Conservation (phyloP, 23 tunicate genomes). For the Ciona savignyi region DNA sequence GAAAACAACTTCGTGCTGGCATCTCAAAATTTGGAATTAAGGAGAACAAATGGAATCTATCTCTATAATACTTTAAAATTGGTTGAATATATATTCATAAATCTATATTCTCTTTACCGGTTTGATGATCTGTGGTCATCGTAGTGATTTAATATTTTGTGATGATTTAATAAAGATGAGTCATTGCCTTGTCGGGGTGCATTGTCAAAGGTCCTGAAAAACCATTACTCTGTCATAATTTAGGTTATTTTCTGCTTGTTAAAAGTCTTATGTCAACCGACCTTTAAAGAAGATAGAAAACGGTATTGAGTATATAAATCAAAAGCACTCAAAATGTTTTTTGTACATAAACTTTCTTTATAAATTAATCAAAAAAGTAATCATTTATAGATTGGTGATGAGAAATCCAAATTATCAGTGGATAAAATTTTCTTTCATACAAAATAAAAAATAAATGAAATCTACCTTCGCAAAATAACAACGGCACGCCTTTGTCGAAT, state of each 20-base stretch:
- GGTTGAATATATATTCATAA: background rate
- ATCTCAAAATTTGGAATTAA: no score
- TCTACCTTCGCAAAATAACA: slow-evolving; percentile 43
- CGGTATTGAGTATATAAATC: background rate
- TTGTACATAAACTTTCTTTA: no score
- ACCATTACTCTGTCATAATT: no score
- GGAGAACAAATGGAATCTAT: no score
- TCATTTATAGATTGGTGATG: no score
- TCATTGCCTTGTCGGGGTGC: slow-evolving; percentile 43
- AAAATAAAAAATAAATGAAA: no score
- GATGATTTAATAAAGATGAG: background rate
- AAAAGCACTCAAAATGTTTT: no score
- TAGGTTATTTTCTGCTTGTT: background rate
- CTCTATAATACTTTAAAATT: no score
- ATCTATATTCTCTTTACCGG: slow-evolving; percentile 4
- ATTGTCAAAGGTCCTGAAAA: slow-evolving; percentile 38
- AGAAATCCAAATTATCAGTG: no score
- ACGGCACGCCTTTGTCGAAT: slow-evolving; percentile 41
- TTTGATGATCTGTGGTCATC: slow-evolving; percentile 4
- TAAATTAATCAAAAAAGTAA: no score
- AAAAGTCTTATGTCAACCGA: background rate
- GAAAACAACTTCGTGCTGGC: no score
- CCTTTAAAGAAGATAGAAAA: background rate
- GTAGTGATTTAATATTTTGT: background rate
- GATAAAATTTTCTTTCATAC: no score